A percentile compares a stretch with the other conserved stretches of the same genome.
phyloP scores from a whole-genome alignment of 2,797 vertebrate species.

The Eremophila alpestris region DNA sequence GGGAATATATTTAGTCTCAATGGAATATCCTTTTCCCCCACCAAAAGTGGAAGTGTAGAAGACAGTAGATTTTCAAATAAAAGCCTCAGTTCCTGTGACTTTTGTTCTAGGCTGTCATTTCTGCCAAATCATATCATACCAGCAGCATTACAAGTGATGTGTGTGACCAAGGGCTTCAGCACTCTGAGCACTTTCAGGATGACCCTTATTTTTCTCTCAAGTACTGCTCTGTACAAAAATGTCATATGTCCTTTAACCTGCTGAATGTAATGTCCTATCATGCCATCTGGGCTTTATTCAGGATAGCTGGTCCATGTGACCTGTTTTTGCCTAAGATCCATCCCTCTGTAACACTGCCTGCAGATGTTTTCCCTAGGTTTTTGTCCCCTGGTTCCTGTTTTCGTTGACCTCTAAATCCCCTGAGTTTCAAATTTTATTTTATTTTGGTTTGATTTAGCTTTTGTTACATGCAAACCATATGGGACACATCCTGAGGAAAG shows the following conservation, averaged over 20 bases:
- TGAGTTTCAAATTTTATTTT: conserved; percentile 10
- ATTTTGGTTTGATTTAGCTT: conserved; percentile 43
- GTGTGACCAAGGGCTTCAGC: not conserved
- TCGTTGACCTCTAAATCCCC: conserved; percentile 41
- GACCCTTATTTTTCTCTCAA: not conserved
- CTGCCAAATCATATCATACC: not conserved
- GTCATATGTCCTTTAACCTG: not conserved
- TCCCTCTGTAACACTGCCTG: not conserved
- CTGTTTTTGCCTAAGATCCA: not conserved
- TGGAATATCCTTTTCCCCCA: not conserved
- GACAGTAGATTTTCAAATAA: not conserved
- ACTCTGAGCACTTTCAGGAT: not conserved
- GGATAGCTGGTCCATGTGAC: not conserved
- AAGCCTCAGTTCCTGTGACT: not conserved
- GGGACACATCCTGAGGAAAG: conserved; percentile 34
- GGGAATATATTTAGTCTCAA: not conserved
- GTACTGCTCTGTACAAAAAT: not conserved
- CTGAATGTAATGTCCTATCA: not conserved
- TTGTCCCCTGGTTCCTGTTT: conserved; percentile 57
- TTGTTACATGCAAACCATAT: conserved; percentile 28
- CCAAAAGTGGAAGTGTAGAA: not conserved
- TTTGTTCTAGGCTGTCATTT: not conserved
- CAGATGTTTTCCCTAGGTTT: conserved; percentile 62
- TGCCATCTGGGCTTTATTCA: conserved; percentile 13
- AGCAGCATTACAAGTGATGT: not conserved